phyloP scores from a whole-genome alignment of 2,113 vertebrate genomes.

The Brachyhypopomus occidentalis region DNA sequence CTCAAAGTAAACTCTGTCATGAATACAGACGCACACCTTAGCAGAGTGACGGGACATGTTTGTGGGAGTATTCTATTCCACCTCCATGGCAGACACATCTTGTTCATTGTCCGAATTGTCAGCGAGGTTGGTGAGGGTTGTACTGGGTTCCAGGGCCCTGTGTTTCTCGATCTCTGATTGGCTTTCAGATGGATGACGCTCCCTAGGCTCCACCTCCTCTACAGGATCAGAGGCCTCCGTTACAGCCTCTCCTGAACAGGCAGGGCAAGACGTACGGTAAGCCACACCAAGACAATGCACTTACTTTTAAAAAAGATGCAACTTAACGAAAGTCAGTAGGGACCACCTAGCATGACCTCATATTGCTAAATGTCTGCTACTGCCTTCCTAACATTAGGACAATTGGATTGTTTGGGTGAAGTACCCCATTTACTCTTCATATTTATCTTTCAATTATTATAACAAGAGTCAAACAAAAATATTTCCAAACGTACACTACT shows the following conservation, averaged over 20 bases:
- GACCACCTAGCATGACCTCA: background rate
- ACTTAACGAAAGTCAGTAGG: slow-evolving; percentile 5
- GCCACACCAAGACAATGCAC: background rate
- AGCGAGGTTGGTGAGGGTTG: background rate
- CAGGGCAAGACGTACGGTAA: slow-evolving; percentile 1
- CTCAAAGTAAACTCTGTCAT: slow-evolving; percentile 6
- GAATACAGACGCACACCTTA: slow-evolving; percentile 13
- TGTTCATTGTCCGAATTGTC: slow-evolving; percentile 76
- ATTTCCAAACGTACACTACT: too few relatives aligned
- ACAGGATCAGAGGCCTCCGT: background rate
- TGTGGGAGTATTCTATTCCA: slow-evolving; percentile 74
- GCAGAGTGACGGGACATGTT: background rate
- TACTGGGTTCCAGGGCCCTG: background rate
- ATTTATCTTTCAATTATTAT: background rate
- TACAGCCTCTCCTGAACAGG: background rate
- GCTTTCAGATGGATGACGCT: background rate
- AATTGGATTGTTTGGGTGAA: background rate
- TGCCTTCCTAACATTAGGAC: background rate
- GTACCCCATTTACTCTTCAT: background rate
- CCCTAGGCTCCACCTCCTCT: slow-evolving; percentile 1
- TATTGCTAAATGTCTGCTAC: background rate
- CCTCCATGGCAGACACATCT: slow-evolving; percentile 80
- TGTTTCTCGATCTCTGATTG: background rate
- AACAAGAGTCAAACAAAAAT: background rate
- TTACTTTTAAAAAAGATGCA: slow-evolving; percentile 3